Evolutionary conservation across 2,113 vertebrate species (phyloP).

Genomic region (Notarius lentiginosus): DNA sequence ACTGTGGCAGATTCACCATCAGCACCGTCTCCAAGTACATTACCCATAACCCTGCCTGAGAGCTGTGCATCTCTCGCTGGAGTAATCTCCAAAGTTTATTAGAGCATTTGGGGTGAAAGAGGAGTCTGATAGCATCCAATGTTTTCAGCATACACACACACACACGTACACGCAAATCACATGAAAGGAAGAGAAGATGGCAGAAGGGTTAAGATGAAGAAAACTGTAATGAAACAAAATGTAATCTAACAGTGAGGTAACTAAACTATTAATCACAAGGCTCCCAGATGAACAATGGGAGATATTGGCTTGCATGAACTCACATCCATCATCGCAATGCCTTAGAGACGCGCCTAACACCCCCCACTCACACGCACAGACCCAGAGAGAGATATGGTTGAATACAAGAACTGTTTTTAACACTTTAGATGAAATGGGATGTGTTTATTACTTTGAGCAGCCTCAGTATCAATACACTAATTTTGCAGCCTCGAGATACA

Average conservation of each 20-base stretch:
- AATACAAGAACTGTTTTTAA: slow-evolving; percentile 8
- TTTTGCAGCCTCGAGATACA: neutral
- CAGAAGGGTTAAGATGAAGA: slow-evolving; percentile 63
- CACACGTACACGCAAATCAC: neutral
- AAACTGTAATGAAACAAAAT: slow-evolving; percentile 70
- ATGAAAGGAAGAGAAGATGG: slow-evolving; percentile 46
- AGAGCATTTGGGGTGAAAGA: neutral
- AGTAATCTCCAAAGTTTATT: neutral
- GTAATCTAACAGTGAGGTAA: slow-evolving; percentile 75
- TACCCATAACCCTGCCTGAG: slow-evolving; percentile 25
- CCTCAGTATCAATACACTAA: no score
- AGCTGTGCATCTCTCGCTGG: neutral
- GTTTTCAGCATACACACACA: neutral
- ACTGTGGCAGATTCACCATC: slow-evolving; percentile 17
- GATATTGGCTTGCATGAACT: slow-evolving; percentile 64
- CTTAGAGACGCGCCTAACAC: neutral
- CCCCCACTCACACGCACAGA: neutral
- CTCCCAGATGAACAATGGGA: slow-evolving; percentile 70
- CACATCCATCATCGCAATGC: slow-evolving; percentile 69
- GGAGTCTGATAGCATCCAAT: neutral
- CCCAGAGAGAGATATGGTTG: neutral
- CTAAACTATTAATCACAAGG: slow-evolving; percentile 76
- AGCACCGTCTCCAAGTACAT: slow-evolving; percentile 7
- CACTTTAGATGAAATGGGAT: neutral
- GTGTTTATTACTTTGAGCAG: neutral